Evolutionary conservation across 1,140 invertebrate genomes (phyloP).

Genomic region (Danaus melanippus): DNA sequence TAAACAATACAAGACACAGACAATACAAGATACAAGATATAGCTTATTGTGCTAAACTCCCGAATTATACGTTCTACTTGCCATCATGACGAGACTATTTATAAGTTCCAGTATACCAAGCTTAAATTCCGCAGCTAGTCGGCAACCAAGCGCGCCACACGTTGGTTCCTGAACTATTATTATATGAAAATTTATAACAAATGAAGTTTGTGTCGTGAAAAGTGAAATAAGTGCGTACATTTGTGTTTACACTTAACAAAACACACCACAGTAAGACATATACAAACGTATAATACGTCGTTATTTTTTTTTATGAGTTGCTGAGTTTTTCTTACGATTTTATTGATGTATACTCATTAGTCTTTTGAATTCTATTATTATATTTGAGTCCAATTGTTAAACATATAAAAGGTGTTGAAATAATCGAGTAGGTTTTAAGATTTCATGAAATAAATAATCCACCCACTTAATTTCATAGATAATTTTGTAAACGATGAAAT

Average conservation of each 20-base stretch:
- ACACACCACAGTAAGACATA: constrained; percentile 9
- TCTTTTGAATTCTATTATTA: too few species aligned
- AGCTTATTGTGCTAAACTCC: constrained; percentile 24
- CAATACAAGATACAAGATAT: constrained; percentile 15
- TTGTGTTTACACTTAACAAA: constrained; percentile 22
- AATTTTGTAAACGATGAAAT: too few species aligned
- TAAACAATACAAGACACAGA: too few species aligned
- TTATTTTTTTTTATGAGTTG: too few species aligned
- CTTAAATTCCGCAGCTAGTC: constrained; percentile 59
- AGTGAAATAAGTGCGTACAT: constrained; percentile 40
- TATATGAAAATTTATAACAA: constrained; percentile 4
- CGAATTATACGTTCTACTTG: constrained; percentile 40
- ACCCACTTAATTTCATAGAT: too few species aligned
- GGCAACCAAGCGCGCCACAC: constrained; percentile 40
- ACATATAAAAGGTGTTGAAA: too few species aligned
- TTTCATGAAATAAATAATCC: too few species aligned
- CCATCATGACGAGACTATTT: constrained; percentile 53
- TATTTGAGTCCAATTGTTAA: too few species aligned
- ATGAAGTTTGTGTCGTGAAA: constrained; percentile 29
- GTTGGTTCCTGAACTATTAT: constrained; percentile 22
- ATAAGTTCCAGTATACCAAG: constrained; percentile 61
- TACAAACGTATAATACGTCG: background rate
- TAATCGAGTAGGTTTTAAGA: too few species aligned
- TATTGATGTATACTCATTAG: too few species aligned
- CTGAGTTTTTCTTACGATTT: too few species aligned